Evolutionary conservation across 92 coral and sea anemone genomes (phyloP), one percentile per base, ranked within the genome.

Genomic region (Zoanthus sociatus): DNA sequence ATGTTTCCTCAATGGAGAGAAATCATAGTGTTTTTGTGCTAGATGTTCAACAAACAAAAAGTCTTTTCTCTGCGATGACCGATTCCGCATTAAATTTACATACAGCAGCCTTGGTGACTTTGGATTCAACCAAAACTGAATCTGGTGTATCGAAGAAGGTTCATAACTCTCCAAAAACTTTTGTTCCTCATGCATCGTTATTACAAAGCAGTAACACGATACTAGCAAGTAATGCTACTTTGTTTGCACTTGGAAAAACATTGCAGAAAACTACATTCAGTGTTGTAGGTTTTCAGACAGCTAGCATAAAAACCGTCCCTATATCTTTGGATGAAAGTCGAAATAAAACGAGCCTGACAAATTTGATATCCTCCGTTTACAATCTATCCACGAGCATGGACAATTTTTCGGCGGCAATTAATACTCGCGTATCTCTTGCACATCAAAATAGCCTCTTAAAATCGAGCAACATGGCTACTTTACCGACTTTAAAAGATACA

Each of bases 1-100:
- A 79, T 1, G 33, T 91, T 7, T 91, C 94, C 18, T 78, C 79
- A n/a, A 20, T 91, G 89, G 32, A 46, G 48, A 53, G 14, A 13
- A 91, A 88, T 45, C 54, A 26, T 5, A 87, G 86, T 16, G 44
- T 91, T n/a, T 71, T 60, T 26, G 69, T 71, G 26, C 20, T 18
- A 11, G 12, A 9, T 68, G 46, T 37, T 13, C 32, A 73, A 76
- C 32, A 51, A 37, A 63, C 55, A 14, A 78, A 26, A 33, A 78
- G 21, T 56, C 2, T 1, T 33, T 55, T 56, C 11, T 10, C 70
- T 33, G 26, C 18, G 69, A 78, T 58, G 55, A 78, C 53, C 30
- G 16, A 21, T n/a, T 7, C 8, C 18, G 6, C 14, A 6, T 42
- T 33, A 4, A 60, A 55, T 37, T 63, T 32, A 21, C 81, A 63